These are phyloP conservation scores for Rotaria macrura DNA, from an alignment of 2,888 invertebrate species.

Conservation along the genomic window DNA sequence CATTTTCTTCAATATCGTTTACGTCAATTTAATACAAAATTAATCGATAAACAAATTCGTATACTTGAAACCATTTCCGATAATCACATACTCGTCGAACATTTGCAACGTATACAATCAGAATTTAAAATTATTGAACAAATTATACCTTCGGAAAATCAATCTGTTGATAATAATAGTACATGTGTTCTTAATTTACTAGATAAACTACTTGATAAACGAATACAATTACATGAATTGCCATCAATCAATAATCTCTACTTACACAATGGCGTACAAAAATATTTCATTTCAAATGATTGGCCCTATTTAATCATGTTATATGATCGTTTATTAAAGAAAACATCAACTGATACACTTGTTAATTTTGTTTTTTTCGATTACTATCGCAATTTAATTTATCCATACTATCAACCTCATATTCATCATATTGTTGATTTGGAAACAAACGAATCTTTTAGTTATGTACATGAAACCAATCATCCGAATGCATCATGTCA, in stretches of 20 bases:
- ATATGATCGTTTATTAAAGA: neutral
- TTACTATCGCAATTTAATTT: neutral
- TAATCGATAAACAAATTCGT: neutral
- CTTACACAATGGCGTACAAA: neutral
- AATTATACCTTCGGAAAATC: neutral
- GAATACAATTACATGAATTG: neutral
- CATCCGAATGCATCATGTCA: neutral
- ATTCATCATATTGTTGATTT: neutral
- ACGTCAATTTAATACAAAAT: neutral
- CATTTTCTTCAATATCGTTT: neutral
- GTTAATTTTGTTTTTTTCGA: neutral
- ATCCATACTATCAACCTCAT: conserved; percentile 13
- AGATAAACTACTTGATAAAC: neutral
- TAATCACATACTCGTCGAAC: neutral
- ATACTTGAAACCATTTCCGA: neutral
- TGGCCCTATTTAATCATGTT: neutral
- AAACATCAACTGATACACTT: neutral
- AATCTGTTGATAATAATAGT: neutral
- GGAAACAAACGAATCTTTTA: neutral
- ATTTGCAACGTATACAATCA: neutral
- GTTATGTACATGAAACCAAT: neutral
- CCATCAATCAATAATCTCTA: neutral
- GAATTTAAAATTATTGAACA: neutral
- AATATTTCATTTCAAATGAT: neutral
- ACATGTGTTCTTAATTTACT: neutral